phyloP scores from a whole-genome alignment of 2,113 vertebrate species.

The Rhinopomastus cyanomelas region DNA sequence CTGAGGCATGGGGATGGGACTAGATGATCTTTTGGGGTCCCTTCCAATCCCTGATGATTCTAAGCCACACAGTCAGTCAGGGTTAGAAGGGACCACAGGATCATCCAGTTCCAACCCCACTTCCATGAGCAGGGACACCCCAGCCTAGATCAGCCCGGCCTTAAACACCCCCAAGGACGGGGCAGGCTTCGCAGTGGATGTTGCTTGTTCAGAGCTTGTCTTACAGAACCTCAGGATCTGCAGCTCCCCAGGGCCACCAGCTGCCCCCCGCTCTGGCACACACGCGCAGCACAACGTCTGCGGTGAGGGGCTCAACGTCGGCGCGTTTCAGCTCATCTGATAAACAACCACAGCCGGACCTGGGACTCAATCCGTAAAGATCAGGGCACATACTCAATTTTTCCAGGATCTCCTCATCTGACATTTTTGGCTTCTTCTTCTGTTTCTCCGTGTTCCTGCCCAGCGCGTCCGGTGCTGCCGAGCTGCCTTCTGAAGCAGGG shows the following conservation, averaged over 20 bases:
- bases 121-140: no score
- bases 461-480: constrained; percentile 74
- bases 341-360: neutral
- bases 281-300: neutral
- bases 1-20: no score
- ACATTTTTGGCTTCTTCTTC: constrained; percentile 97
- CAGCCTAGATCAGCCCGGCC: no score
- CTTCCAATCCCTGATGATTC: no score
- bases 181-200: neutral
- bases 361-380: neutral
- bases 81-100: no score
- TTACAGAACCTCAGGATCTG: neutral
- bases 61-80: no score
- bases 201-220: neutral
- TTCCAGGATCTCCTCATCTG: constrained; percentile 96
- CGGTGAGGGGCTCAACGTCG: neutral
- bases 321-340: neutral
- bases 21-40: no score
- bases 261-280: neutral
- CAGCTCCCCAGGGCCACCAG: neutral
- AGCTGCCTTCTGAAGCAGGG: constrained; percentile 75
- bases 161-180: no score
- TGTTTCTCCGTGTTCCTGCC: constrained; percentile 84
- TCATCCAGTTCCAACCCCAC: no score
- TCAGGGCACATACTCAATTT: constrained; percentile 95